A percentile compares a stretch with the other conserved stretches of the same genome.
These are phyloP conservation scores for Papilio elwesi DNA, from an alignment of 2,888 invertebrate genomes.

Conservation along the genomic window DNA sequence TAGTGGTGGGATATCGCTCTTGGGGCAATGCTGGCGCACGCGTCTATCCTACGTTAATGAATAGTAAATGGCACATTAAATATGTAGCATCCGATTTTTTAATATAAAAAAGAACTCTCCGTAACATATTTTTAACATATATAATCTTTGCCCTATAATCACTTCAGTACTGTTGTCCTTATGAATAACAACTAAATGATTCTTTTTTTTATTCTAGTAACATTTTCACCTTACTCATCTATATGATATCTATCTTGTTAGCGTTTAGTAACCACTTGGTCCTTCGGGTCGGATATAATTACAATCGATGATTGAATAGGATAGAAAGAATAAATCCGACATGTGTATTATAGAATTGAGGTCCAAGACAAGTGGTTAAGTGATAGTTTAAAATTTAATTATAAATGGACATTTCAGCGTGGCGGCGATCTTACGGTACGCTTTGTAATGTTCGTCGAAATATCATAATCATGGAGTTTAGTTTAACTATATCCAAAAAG, in stretches of 20 bases:
- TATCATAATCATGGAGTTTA: not conserved
- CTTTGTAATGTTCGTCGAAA: not conserved
- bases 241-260: slow-evolving; percentile 22
- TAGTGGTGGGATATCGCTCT: slow-evolving; percentile 9
- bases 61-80: slow-evolving; percentile 76
- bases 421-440: slow-evolving; percentile 12
- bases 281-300: slow-evolving; percentile 16
- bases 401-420: slow-evolving; percentile 8
- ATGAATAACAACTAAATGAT: slow-evolving; percentile 58
- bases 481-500: no score
- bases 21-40: slow-evolving; percentile 39
- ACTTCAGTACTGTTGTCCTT: slow-evolving; percentile 79
- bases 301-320: not conserved
- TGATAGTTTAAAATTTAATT: slow-evolving; percentile 2
- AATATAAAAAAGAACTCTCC: slow-evolving; percentile 55
- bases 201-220: slow-evolving; percentile 40
- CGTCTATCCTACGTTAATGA: slow-evolving; percentile 62
- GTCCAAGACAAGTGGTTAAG: slow-evolving; percentile 3
- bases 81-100: slow-evolving; percentile 71
- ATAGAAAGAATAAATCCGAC: no score
- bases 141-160: slow-evolving; percentile 78
- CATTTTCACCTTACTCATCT: slow-evolving; percentile 1
- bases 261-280: slow-evolving; percentile 27
- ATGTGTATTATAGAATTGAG: not conserved
- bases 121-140: slow-evolving; percentile 47